Evolutionary conservation across 2,888 invertebrate genomes (phyloP).

Genomic region (Neria commutata): DNA sequence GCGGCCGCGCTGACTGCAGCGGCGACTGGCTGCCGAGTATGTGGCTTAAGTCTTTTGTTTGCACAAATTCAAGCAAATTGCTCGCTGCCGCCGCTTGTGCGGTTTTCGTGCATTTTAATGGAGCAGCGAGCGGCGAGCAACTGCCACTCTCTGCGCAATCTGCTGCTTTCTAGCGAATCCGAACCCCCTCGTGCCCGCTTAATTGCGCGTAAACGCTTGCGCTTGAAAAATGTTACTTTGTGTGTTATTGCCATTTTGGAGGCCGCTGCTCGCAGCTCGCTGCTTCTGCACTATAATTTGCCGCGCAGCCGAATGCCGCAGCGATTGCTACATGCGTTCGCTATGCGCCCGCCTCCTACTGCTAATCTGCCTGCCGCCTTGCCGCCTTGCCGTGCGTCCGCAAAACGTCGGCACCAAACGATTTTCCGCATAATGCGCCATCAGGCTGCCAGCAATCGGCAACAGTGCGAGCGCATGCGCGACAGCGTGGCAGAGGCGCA

Average conservation of each 20-base stretch:
- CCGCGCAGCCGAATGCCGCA: neutral
- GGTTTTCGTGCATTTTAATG: neutral
- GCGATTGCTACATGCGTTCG: neutral
- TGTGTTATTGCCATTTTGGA: no score
- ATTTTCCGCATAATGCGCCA: neutral
- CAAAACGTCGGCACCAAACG: neutral
- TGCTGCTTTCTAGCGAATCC: no score
- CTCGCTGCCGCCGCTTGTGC: neutral
- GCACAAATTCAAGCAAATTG: neutral
- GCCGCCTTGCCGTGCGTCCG: neutral
- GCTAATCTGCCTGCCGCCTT: neutral
- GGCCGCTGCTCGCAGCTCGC: no score
- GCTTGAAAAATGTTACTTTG: no score
- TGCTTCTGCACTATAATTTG: no score
- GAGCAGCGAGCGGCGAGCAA: no score
- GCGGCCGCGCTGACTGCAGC: neutral
- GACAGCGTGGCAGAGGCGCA: neutral
- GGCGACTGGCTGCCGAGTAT: neutral
- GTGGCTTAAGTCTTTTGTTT: neutral
- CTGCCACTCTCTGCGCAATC: no score
- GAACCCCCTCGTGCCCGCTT: no score
- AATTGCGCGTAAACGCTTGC: no score
- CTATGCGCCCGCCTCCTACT: no score
- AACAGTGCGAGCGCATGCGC: neutral
- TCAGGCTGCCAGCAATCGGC: neutral